Conservation (phyloP, 2,888 invertebrate species). For the Nezara viridula region DNA sequence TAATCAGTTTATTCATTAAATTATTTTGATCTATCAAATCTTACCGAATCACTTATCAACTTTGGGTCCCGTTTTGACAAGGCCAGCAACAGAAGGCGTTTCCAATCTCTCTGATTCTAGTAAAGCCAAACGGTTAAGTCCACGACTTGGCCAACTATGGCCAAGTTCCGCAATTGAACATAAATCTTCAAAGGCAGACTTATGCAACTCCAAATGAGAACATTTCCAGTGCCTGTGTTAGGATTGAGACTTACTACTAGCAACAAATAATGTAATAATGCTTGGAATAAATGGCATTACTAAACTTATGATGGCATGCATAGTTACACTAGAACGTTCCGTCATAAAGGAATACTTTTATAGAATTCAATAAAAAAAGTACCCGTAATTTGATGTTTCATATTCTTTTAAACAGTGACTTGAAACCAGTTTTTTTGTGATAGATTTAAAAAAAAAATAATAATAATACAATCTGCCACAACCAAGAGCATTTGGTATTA, state of each 20-base stretch:
- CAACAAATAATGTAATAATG: background rate
- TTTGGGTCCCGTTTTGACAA: background rate
- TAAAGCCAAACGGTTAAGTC: background rate
- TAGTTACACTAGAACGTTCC: no score
- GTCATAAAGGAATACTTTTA: no score
- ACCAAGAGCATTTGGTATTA: no score
- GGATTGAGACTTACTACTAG: background rate
- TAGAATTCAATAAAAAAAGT: no score
- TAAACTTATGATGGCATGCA: background rate
- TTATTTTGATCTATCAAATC: background rate
- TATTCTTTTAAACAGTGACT: no score
- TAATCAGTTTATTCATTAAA: background rate
- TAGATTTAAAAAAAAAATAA: no score
- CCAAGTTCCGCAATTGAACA: constrained; percentile 5
- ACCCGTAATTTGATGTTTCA: no score
- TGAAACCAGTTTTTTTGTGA: no score
- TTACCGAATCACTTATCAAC: background rate
- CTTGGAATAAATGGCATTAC: background rate
- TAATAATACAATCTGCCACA: no score
- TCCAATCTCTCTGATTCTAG: background rate
- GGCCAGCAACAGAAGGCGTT: background rate
- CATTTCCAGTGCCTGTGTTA: background rate
- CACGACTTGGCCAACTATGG: background rate
- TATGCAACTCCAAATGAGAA: background rate
- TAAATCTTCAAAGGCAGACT: constrained; percentile 17